Conservation (phyloP, 2,797 vertebrate species). For the Smutsia gigantea region DNA sequence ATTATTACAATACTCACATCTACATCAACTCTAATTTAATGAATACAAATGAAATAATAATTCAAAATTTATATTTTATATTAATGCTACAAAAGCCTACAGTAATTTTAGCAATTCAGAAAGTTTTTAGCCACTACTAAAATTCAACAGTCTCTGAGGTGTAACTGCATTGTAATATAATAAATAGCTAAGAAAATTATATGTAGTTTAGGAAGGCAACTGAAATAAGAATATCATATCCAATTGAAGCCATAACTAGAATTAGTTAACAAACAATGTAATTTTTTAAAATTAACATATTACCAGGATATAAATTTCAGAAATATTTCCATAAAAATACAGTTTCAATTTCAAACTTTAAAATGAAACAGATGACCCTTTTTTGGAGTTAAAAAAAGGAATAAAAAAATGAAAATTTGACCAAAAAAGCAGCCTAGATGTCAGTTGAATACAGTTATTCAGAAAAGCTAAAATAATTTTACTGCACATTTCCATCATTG, state of each 20-base stretch:
- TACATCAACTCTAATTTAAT: not conserved
- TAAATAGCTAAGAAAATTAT: conserved; percentile 1
- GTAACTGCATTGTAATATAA: conserved; percentile 10
- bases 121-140: conserved; percentile 25
- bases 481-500: not conserved
- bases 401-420: not conserved
- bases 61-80: conserved; percentile 37
- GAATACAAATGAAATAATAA: conserved; percentile 15
- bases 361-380: not conserved
- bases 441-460: not conserved
- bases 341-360: conserved; percentile 23
- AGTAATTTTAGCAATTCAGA: conserved; percentile 42
- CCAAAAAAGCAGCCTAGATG: not conserved
- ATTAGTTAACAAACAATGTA: not conserved
- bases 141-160: not conserved
- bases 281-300: conserved; percentile 27
- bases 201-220: not conserved
- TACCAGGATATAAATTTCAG: not conserved
- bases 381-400: not conserved
- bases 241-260: not conserved
- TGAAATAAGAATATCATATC: not conserved
- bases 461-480: not conserved
- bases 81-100: conserved; percentile 25
- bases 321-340: not conserved
- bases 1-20: not conserved